Evolutionary conservation across 2,888 invertebrate genomes (phyloP), one percentile per base, ranked within the genome.

Genomic region (Andrena marginata): DNA sequence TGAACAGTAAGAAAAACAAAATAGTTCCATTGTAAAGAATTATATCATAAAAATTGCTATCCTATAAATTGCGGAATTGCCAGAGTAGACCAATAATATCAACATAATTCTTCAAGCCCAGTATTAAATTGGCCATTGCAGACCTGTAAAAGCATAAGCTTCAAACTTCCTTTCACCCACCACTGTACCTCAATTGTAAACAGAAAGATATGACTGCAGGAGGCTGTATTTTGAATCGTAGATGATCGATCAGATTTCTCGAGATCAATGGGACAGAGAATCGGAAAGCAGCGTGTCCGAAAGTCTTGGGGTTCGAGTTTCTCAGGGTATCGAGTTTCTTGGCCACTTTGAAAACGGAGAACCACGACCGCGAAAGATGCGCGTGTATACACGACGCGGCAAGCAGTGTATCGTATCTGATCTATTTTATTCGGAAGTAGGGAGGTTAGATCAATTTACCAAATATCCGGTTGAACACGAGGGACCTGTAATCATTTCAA

Each of bases 401-500:
- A 74, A 69, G 73, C 64, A 76, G 26, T 48, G 65, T 82, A 63
- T 76, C 85, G 76, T 82, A 74, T 87, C 82, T 77, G 75, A 85
- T 87, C 86, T 87, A 86, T 89, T 90, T 89, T 87, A 87, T 86
- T 86, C 85, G 85, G 87, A 86, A 88, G 88, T 85, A 86, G 89
- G 91, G 90, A 89, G 89, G 89, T 89, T 89, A 83, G 91, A 92
- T 93, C 92, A 94, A 94, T 94, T 92, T 91, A 93, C 89, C 89
- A 90, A 93, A 93, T 93, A 92, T 94, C 94, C 94, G 93, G 93
- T 93, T 85, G 81, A 90, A 90, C 87, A 83, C 90, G 87, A 91
- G 93, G 93, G 92, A 92, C 88, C 90, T 86, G 88, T 92, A 92
- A 93, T 93, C 91, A 82, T 92, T 92, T 91, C 91, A 93, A 92